Base-by-base conservation (phyloP, 2,888 invertebrate genomes). In the Odontomyia ornata region DNA sequence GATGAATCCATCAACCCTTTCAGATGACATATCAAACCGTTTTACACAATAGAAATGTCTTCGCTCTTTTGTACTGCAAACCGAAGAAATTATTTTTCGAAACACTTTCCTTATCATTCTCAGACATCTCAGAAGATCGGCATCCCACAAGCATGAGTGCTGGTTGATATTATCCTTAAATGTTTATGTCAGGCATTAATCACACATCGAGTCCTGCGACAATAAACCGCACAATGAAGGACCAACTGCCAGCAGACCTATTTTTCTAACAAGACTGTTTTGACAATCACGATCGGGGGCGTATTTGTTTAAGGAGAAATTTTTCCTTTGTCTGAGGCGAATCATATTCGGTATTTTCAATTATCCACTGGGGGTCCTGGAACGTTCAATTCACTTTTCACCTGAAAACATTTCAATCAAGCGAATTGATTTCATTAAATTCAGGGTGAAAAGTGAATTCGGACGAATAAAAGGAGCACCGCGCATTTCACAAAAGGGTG, bases 171-270 rank as follows among this genome's bases (percentile, higher is more conserved):
- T 52, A 73, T 73, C 73, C 73, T 73, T 73, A 73, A 73, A 73
- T 73, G 73, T 73, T 73, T 73, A 73, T 73, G 73, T 57, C 73
- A 43, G 36, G 73, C 60, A 73, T 73, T 73, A 73, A 73, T 73
- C 73, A 73, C 57, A 73, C 30, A 73, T 73, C 27, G 57, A 57
- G 27, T 36, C 73, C 73, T 57, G 57, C 73, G 60, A 73, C 73
- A 43, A 73, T 73, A 18, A 73, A 73, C 73, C 73, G 73, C 60
- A 73, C 36, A 73, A 73, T 60, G 60, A 73, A 73, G 56, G 73
- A 73, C 73, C 25, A 56, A 60, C 57, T 73, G 60, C 52, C 73
- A 73, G 73, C 52, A 73, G 57, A 60, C 73, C 73, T 3, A 57
- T 73, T 73, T 73, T 73, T 73, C 36, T 23, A 73, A 73, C 46